These are phyloP conservation scores for Trichogramma pretiosum DNA, from an alignment of 1,140 invertebrate species.

Conservation along the genomic window DNA sequence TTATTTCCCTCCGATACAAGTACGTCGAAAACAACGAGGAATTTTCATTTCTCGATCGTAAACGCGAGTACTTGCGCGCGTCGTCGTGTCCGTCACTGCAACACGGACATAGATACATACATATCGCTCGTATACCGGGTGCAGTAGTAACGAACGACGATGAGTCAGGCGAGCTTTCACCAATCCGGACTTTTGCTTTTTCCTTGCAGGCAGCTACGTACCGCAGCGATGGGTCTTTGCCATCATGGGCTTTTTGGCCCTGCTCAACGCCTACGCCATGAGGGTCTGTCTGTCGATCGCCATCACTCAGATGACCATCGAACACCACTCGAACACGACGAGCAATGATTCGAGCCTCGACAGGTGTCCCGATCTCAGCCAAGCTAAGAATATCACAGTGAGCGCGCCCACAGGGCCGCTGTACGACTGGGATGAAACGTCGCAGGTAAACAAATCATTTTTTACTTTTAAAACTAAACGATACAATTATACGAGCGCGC, in stretches of 20 bases:
- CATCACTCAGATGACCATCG: conserved; percentile 76
- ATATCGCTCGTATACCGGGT: no score
- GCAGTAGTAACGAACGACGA: no score
- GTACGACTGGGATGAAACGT: conserved; percentile 11
- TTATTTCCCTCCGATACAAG: no score
- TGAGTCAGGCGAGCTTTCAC: no score
- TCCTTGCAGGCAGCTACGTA: conserved; percentile 51
- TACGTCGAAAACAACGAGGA: no score
- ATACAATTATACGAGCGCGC: no score
- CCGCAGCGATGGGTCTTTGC: conserved; percentile 70
- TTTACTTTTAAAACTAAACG: no score
- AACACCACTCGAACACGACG: conserved; percentile 18
- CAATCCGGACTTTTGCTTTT: no score
- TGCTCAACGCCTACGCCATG: conserved; percentile 84
- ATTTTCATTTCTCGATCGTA: no score
- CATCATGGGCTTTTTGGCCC: conserved; percentile 74
- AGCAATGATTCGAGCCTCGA: not conserved
- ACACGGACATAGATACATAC: no score
- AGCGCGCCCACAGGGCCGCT: not conserved
- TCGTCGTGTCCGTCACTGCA: no score
- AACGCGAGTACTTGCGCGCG: no score
- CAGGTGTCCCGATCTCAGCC: not conserved
- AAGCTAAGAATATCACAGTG: not conserved
- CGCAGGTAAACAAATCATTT: conserved; percentile 9
- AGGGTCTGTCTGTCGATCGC: conserved; percentile 79